phyloP scores from a whole-genome alignment of 2,113 vertebrate species.

The Poecilia latipinna region DNA sequence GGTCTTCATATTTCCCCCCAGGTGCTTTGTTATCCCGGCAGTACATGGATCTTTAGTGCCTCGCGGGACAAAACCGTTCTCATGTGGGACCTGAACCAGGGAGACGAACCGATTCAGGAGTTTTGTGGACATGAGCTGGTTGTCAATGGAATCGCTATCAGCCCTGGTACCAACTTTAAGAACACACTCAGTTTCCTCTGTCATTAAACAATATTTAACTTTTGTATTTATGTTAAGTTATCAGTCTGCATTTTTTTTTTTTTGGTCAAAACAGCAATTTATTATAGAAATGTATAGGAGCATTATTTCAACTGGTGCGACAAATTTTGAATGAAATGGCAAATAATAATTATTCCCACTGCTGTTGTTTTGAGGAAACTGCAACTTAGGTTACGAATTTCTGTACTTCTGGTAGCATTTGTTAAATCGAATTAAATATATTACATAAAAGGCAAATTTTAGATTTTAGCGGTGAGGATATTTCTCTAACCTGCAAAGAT shows the following conservation, averaged over 20 bases:
- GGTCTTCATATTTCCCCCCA: slow-evolving; percentile 52
- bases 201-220: slow-evolving; percentile 2
- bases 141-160: slow-evolving; percentile 91
- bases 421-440: too few relatives aligned
- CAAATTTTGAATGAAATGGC: neutral
- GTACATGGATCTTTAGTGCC: slow-evolving; percentile 90
- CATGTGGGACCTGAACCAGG: slow-evolving; percentile 89
- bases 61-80: slow-evolving; percentile 90
- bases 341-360: neutral
- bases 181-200: slow-evolving; percentile 9
- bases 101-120: slow-evolving; percentile 80
- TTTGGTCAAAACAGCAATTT: neutral
- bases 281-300: neutral
- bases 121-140: slow-evolving; percentile 90
- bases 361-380: neutral
- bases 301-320: neutral
- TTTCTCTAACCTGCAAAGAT: too few relatives aligned
- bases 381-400: neutral
- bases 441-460: too few relatives aligned
- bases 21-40: slow-evolving; percentile 83
- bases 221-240: neutral
- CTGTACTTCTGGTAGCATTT: neutral
- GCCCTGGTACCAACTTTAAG: slow-evolving; percentile 82
- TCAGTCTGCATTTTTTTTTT: neutral
- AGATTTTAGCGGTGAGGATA: too few relatives aligned